Base-by-base conservation (phyloP, 1,140 invertebrate species). In the Zaprionus tsacasi region DNA sequence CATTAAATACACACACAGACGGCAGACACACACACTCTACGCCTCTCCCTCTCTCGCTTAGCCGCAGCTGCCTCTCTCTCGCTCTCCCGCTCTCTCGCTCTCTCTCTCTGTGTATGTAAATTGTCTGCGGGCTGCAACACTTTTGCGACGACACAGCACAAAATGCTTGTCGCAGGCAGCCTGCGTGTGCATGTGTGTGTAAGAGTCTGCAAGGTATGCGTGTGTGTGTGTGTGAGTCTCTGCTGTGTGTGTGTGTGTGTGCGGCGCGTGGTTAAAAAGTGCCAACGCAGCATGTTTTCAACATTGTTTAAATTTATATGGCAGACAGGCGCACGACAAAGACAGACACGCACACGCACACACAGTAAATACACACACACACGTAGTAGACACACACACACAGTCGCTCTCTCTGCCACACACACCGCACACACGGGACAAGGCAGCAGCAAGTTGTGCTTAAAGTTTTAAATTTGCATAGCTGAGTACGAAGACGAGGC, bases 221-320 rank as follows among this genome's bases (percentile, higher is more conserved):
- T 67, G 43, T 70, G 56, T 67, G 78, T 76, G 52, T 66, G 83
- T 43, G 52, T 56, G 60, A 35, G 35, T 10, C 38, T 40, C 11
- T 13, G 38, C 12, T 38, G 35, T 56, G 71, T 61, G 69, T 78
- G 69, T 72, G 57, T 59, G 54, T 70, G 57, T 69, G 78, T 76
- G 48, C 65, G 82, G 63, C 78, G 82, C 82, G 80, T 88, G 83
- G 83, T 88, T 88, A 88, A 88, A 88, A 88, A 88, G 83, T 88
- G 83, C 85, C 83, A 88, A 88, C 85, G 85, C 83, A 88, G 83
- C 83, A 88, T 88, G 83, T 89, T 88, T 88, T 88, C 83, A 89
- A 88, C 83, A 88, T 88, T 88, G 83, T 89, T 88, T 88, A 88
- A 88, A 88, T 88, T 88, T 88, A 88, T 88, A 89, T 83, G 83